A percentile compares a stretch with the other conserved stretches of the same genome.
phyloP scores from a whole-genome alignment of 1,140 invertebrate genomes.

The Leptoteleia sp. region DNA sequence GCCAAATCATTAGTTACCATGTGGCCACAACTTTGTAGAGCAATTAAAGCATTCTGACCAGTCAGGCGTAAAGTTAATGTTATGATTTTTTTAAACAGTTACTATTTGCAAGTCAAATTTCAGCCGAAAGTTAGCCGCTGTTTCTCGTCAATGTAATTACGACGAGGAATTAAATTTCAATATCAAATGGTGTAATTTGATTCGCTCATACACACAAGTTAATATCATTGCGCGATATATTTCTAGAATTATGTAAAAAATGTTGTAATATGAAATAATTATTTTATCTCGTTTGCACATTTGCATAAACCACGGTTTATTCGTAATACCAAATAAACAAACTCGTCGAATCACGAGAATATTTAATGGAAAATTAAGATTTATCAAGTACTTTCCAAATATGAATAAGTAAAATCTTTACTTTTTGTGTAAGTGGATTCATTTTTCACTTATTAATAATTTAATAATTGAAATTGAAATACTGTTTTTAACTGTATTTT shows the following conservation, averaged over 20 bases:
- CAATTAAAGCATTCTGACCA: too few species aligned
- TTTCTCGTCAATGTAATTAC: slow-evolving; percentile 1
- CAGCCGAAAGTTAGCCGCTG: neutral
- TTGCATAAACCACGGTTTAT: neutral
- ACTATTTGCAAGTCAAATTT: neutral
- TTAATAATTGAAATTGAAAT: too few species aligned
- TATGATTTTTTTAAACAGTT: too few species aligned
- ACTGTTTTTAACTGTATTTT: too few species aligned
- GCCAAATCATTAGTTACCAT: too few species aligned
- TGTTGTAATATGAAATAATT: slow-evolving; percentile 1
- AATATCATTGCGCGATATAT: neutral
- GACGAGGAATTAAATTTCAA: neutral
- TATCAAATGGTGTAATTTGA: neutral
- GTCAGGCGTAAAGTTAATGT: too few species aligned
- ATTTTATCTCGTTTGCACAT: neutral
- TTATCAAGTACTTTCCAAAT: too few species aligned
- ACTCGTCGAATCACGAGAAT: neutral
- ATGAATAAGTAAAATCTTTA: too few species aligned
- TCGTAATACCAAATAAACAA: neutral
- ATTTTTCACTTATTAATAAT: too few species aligned
- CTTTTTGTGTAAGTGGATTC: too few species aligned
- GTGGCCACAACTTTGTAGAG: too few species aligned
- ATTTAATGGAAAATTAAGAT: too few species aligned
- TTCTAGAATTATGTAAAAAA: neutral
- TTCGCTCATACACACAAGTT: slow-evolving; percentile 5